Percentiles rank a stretch among this genome's conserved stretches.
phyloP scores from a whole-genome alignment of 2,888 invertebrate species.

The Microdon myrmicae region DNA sequence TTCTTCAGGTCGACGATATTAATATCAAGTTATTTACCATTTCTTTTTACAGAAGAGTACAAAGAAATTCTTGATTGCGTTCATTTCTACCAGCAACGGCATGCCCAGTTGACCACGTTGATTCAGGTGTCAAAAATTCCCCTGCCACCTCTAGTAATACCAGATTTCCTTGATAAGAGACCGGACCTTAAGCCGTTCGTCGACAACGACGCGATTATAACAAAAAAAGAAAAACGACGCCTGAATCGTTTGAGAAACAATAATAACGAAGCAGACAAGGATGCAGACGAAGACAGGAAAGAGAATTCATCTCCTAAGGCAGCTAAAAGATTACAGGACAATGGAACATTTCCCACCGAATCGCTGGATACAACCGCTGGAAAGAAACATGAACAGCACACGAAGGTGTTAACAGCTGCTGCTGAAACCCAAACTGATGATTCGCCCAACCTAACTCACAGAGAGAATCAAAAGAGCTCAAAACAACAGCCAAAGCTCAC shows the following conservation, averaged over 20 bases:
- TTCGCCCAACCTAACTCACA: no score
- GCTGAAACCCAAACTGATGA: no score
- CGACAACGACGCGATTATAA: not conserved
- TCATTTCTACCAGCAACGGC: slow-evolving; percentile 49
- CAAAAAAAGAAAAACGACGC: slow-evolving; percentile 4
- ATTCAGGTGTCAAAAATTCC: slow-evolving; percentile 51
- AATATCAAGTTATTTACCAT: not conserved
- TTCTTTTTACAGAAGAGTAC: slow-evolving; percentile 42
- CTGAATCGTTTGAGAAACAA: slow-evolving; percentile 11
- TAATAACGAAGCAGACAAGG: slow-evolving; percentile 3
- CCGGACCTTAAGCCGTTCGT: slow-evolving; percentile 21
- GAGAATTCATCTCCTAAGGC: not conserved
- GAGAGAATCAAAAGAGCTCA: no score
- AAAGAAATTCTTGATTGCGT: slow-evolving; percentile 48
- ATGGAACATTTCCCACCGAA: slow-evolving; percentile 9
- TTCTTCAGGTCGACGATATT: not conserved
- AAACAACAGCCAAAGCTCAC: no score
- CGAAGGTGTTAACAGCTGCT: no score
- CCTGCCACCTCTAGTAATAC: slow-evolving; percentile 45
- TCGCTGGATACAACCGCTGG: no score
- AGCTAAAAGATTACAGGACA: not conserved
- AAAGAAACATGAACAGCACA: no score
- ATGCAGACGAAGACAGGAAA: slow-evolving; percentile 1
- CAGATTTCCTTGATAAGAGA: slow-evolving; percentile 43
- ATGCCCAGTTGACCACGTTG: slow-evolving; percentile 52